These are phyloP conservation scores for Trachelus stipa DNA, from an alignment of 2,888 invertebrate genomes.

Conservation along the genomic window DNA sequence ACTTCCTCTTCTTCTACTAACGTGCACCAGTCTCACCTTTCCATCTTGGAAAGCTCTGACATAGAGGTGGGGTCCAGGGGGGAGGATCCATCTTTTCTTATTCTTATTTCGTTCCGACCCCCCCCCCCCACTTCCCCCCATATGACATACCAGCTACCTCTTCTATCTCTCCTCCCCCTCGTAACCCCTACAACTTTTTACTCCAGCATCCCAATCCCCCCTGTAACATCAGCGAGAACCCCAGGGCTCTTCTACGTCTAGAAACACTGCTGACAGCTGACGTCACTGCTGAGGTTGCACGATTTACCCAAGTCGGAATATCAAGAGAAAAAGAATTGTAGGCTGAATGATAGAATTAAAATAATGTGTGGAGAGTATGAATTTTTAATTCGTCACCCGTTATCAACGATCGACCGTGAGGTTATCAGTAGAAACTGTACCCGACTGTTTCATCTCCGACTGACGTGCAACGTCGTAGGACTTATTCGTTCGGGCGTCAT, in stretches of 20 bases:
- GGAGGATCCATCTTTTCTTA: conserved; percentile 29
- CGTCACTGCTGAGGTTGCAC: conserved; percentile 30
- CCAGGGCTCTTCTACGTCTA: conserved; percentile 33
- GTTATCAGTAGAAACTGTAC: too few relatives aligned
- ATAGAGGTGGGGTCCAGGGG: too few relatives aligned
- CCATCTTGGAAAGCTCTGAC: too few relatives aligned
- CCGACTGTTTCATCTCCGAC: too few relatives aligned
- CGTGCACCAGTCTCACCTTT: not conserved
- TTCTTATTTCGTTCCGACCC: conserved; percentile 35
- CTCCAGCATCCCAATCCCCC: conserved; percentile 19
- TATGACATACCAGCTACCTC: too few relatives aligned
- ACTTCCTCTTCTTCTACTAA: conserved; percentile 5
- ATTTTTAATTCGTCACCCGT: too few relatives aligned
- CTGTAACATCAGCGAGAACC: conserved; percentile 22
- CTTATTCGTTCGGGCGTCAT: too few relatives aligned
- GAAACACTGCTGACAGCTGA: conserved; percentile 39
- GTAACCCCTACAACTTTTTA: not conserved
- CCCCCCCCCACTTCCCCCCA: not conserved
- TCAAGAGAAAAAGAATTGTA: too few relatives aligned
- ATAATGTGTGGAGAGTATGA: too few relatives aligned
- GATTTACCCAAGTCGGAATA: conserved; percentile 36
- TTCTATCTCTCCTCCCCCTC: conserved; percentile 11
- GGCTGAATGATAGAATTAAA: too few relatives aligned
- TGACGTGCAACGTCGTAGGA: too few relatives aligned
- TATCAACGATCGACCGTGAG: too few relatives aligned